Conservation (phyloP, 1,140 invertebrate genomes). For the Zaprionus gabonicus region DNA sequence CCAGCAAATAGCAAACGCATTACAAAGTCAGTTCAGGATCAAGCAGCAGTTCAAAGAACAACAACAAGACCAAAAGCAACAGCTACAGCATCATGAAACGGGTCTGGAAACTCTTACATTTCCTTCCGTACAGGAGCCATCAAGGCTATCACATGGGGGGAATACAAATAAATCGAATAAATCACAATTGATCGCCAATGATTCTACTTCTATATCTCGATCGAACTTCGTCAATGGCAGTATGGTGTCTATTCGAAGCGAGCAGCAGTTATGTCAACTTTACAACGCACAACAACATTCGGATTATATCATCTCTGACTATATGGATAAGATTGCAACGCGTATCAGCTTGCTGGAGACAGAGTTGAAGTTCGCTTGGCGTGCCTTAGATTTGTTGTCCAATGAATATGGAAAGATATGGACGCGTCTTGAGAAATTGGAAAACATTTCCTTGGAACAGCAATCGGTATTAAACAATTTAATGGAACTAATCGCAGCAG, state of each 20-base stretch:
- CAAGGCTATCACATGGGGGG: background rate
- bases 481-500: slow-evolving; percentile 89
- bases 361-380: slow-evolving; percentile 95
- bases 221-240: slow-evolving; percentile 42
- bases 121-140: background rate
- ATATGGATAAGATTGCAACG: slow-evolving; percentile 94
- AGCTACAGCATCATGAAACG: slow-evolving; percentile 11
- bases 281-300: slow-evolving; percentile 80
- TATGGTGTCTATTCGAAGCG: slow-evolving; percentile 70
- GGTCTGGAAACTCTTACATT: background rate
- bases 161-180: slow-evolving; percentile 30
- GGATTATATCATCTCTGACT: slow-evolving; percentile 92
- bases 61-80: slow-evolving; percentile 21
- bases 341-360: slow-evolving; percentile 94
- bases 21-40: slow-evolving; percentile 64
- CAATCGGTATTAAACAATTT: slow-evolving; percentile 95
- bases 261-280: slow-evolving; percentile 72
- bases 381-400: slow-evolving; percentile 94
- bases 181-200: slow-evolving; percentile 27
- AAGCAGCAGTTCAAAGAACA: slow-evolving; percentile 57
- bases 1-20: slow-evolving; percentile 39
- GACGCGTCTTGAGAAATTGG: slow-evolving; percentile 95
- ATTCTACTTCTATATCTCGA: slow-evolving; percentile 18
- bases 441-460: slow-evolving; percentile 94
- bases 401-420: slow-evolving; percentile 97